phyloP scores from a whole-genome alignment of 2,888 invertebrate species.

The Lottia gigantea region DNA sequence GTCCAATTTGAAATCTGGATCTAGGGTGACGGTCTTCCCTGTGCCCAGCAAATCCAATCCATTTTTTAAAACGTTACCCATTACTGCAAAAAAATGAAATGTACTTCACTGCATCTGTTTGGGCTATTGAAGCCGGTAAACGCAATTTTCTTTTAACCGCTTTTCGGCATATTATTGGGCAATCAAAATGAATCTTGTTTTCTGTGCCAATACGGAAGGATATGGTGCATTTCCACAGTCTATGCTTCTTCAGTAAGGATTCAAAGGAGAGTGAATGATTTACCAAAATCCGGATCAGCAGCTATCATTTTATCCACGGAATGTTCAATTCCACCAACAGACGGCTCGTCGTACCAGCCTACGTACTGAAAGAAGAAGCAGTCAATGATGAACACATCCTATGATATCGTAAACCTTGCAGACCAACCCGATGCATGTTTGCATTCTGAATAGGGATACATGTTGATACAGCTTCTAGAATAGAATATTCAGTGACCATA shows the following conservation, averaged over 20 bases:
- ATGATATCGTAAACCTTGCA: too few relatives aligned
- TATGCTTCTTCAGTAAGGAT: neutral
- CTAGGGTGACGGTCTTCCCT: conserved; percentile 57
- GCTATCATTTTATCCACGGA: conserved; percentile 64
- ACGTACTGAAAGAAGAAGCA: conserved; percentile 54
- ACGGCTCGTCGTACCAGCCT: conserved; percentile 68
- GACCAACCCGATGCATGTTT: too few relatives aligned
- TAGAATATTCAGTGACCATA: too few relatives aligned
- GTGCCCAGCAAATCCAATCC: conserved; percentile 70
- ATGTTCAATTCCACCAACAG: conserved; percentile 68
- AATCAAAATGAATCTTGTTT: too few relatives aligned
- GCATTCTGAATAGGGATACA: too few relatives aligned
- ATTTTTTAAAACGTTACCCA: conserved; percentile 68
- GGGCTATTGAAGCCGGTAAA: neutral
- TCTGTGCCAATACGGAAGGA: too few relatives aligned
- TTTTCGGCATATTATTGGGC: too few relatives aligned
- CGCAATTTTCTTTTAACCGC: too few relatives aligned
- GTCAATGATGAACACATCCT: too few relatives aligned
- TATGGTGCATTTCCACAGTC: too few relatives aligned
- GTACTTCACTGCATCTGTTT: too few relatives aligned
- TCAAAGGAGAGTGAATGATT: conserved; percentile 22
- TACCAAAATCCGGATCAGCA: conserved; percentile 70
- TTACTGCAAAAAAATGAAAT: conserved; percentile 58
- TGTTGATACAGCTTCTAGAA: too few relatives aligned
- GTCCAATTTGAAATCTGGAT: conserved; percentile 58